Evolutionary conservation across 2,888 invertebrate species (phyloP), one percentile per base, ranked within the genome.

Genomic region (Lasius platythorax): DNA sequence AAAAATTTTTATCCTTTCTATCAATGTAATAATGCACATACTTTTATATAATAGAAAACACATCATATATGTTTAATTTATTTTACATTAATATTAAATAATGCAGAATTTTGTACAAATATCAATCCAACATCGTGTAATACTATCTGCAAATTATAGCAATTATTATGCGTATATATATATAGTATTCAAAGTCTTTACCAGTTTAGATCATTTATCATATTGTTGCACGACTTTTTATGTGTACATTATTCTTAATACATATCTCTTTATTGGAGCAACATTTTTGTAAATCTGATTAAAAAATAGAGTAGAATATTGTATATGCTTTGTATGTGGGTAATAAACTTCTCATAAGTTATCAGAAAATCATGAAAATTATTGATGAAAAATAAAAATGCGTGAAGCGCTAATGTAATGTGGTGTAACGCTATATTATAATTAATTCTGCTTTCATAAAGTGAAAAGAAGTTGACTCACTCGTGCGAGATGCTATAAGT

Each of bases 401-500:
- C 6, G 30, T 5, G 5, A 15, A 11, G 9, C n/a, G 33, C 33
- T 23, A 46, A 50, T 50, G 33, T 75, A 64, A 23, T 2, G 12
- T 23, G 64, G n/a, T 46, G 43, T 75, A 64, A 23, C 11, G 28
- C 2, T 37, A n/a, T 18, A n/a, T 28, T 40, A n/a, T 50, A 68
- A 56, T 78, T 33, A 78, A 68, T 68, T 78, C n/a, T 67, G 12
- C 28, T 56, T 40, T 56, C 56, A 2, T 37, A 30, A 46, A 18
- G 33, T n/a, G 6, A 53, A 12, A 43, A 68, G n/a, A 43, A 56
- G 15, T 63, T 53, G 9, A 28, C 28, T 30, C 12, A 40, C 53
- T 28, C 67, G 76, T 66, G 66, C 37, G 53, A 37, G 18, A 9
- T 15, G 23, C 30, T 18, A 28, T 1, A 23, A 11, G 37, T 46